Base-by-base conservation (phyloP, 2,888 invertebrate genomes). In the Synergus gifuensis region DNA sequence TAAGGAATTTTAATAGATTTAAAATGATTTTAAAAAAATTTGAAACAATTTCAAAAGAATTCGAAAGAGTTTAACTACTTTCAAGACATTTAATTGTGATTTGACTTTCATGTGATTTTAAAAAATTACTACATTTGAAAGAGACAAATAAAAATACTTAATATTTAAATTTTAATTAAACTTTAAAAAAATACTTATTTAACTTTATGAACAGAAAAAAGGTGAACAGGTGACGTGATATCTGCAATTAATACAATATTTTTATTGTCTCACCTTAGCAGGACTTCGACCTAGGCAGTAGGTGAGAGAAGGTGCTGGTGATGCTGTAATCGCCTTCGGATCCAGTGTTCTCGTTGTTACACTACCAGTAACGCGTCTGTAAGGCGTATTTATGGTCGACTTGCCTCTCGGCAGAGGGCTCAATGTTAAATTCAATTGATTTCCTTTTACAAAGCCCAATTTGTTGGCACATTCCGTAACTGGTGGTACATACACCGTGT, bases 271-370 rank as follows among this genome's bases (percentile, higher is more conserved):
- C 93, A 97, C 97, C 95, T 97, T 97, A 58, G 97, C 96, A 14
- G 98, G 98, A 92, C 97, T 98, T 85, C 96, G 94, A 91, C 96
- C 96, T 93, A 98, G 97, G 88, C 95, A 95, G 93, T 98, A 98
- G 78, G 95, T 95, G 90, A 95, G 93, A 84, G 94, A 94, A 81
- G 94, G 93, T 76, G 93, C 93, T 22, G 92, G 91, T 54, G 92
- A 91, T 40, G 93, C 93, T 77, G 93, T 85, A 89, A 91, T 94
- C 89, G 89, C 93, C 87, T 90, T 91, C 0, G 90, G 90, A 82
- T 91, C 91, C 54, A 94, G 88, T 0, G 93, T 94, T 90, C 90
- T 94, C 86, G 94, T 95, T 93, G 93, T 94, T 42, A 95, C 93
- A 90, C 92, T 94, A 92, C 86, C 93, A 90, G 88, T 93, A 42